Base-by-base conservation (phyloP, 1,140 invertebrate genomes). In the Pogonognathellus flavescens region DNA sequence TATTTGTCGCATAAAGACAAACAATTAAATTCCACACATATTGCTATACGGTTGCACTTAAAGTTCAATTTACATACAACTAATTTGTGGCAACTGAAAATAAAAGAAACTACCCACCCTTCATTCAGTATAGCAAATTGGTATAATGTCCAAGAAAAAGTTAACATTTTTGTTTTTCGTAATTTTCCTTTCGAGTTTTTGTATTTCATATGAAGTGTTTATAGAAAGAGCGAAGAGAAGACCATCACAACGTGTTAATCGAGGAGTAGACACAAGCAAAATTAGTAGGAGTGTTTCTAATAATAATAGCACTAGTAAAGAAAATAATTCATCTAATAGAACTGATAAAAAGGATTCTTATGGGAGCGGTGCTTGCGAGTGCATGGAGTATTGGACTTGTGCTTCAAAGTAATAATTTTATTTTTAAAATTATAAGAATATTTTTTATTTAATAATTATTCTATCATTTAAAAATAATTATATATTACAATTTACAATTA, bases 311-410 rank as follows among this genome's bases (percentile, higher is more conserved):
- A 14, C 53, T 1, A 57, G n/a, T n/a, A 9, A 13, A 14, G 11
- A 13, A 13, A 25, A 4, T n/a, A n/a, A n/a, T 7, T 25, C 22
- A 49, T 5, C 31, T 11, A 76, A 18, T 9, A 16, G 6, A 49
- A 72, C 14, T 76, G 25, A 16, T 0, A 50, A 76, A 9, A 76
- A 76, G 18, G n/a, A 14, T 57, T 13, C 53, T n/a, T 76, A 25
- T 20, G 70, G 41, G 16, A 76, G 31, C n/a, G 22, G 70, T 76
- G 25, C 70, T 22, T 92, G 91, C 83, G 89, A 91, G 70, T 92
- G 91, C 76, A 91, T 91, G 90, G 90, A 91, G 82, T 92, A 92
- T 83, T 92, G 91, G 91, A 89, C 89, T 13, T 92, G 91, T 86
- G 89, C 91, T 5, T 89, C 89, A 14, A 90, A 89, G 90, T 90